phyloP scores from a whole-genome alignment of 1,140 invertebrate genomes.

The Drosophila tristis region DNA sequence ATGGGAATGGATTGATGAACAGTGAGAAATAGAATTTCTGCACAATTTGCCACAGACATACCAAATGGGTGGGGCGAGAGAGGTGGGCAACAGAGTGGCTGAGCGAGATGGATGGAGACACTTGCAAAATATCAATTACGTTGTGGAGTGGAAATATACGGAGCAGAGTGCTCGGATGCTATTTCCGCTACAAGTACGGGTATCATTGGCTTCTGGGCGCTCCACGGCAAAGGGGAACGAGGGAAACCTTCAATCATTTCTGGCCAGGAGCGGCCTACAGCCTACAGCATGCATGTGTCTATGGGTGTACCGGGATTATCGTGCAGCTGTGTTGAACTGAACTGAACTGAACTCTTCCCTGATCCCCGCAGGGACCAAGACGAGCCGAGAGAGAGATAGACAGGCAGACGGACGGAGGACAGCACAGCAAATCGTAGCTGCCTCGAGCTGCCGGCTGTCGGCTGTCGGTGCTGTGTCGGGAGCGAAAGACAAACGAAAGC shows the following conservation, averaged over 20 bases:
- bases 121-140: conserved; percentile 81
- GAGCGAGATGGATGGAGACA: conserved; percentile 37
- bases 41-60: conserved; percentile 64
- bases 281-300: conserved; percentile 1
- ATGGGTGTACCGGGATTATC: conserved; percentile 52
- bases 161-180: conserved; percentile 65
- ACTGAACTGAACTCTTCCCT: neutral
- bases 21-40: conserved; percentile 75
- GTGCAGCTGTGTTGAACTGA: conserved; percentile 48
- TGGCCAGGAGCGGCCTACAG: conserved; percentile 47
- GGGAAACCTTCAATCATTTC: conserved; percentile 79
- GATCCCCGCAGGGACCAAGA: conserved; percentile 22
- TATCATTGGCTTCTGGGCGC: conserved; percentile 49
- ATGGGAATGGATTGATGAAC: conserved; percentile 8
- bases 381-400: conserved; percentile 21
- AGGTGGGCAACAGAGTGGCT: neutral
- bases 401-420: neutral
- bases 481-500: conserved; percentile 64
- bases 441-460: conserved; percentile 40
- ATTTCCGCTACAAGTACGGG: conserved; percentile 21
- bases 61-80: neutral
- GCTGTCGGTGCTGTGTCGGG: conserved; percentile 29
- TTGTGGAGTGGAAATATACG: conserved; percentile 61
- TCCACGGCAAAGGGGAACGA: neutral
- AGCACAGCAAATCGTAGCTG: conserved; percentile 4